Base-by-base conservation (phyloP, 92 coral and sea anemone species). In the Palythoa grandiflora region DNA sequence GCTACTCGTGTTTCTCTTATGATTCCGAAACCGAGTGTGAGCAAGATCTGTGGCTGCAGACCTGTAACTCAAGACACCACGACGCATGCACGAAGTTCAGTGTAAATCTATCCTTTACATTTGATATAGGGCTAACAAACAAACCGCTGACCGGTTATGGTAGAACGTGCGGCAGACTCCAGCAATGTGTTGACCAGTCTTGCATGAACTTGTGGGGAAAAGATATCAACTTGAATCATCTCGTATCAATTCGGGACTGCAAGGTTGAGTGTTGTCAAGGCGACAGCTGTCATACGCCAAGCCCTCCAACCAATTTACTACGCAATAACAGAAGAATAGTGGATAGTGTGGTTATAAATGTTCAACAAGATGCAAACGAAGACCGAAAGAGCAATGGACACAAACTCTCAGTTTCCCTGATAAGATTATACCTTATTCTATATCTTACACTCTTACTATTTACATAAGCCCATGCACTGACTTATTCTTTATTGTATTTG, bases 131-230 rank as follows among this genome's bases (percentile, higher is more conserved):
- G 7, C 73, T 63, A 15, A 39, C 38, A 11, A 39, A 63, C 38
- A 20, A 17, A 35, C 85, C 59, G 57, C 85, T 80, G 74, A 80
- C 74, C 85, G 85, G 85, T 21, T 65, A 80, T 80, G 85, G 85
- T 48, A 80, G 85, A 60, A 59, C 59, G n/a, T 80, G 74, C 5
- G 85, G 85, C 85, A 80, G 74, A 21, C 74, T 80, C 74, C 71
- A 63, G 7, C 85, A 80, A 68, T 80, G 85, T 63, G 20, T 11
- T 10, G 85, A 63, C n/a, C 85, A 80, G 40, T 38, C 85, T 19
- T 80, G 85, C 57, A 19, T 9, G 12, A 73, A 80, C 73, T 80
- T 80, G 74, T 63, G 85, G 85, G 85, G 73, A 5, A 40, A 40
- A 66, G 85, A 80, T 20, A 63, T 40, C 40, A 80, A 47, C 57